Evolutionary conservation across 2,797 vertebrate species (phyloP).

Genomic region (Tenualosa ilisha): DNA sequence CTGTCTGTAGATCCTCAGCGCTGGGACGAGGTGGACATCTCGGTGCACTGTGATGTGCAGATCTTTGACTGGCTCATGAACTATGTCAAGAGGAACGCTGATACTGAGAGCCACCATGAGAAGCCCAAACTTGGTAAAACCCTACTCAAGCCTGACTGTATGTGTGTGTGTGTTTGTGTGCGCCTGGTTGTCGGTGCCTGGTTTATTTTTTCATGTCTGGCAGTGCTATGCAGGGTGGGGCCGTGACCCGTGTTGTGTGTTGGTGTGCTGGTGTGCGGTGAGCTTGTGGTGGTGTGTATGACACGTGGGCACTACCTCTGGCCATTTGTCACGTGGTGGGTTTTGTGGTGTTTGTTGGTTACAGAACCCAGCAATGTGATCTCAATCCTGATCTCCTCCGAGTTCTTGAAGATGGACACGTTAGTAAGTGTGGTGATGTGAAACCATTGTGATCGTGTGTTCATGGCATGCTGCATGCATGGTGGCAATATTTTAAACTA

Average conservation of each 20-base stretch:
- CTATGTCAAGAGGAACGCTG: conserved; percentile 90
- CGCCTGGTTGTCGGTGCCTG: conserved; percentile 35
- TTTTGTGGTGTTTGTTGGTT: conserved; percentile 77
- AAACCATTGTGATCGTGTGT: conserved; percentile 37
- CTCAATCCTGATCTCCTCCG: conserved; percentile 99
- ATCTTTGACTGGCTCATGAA: conserved; percentile 99
- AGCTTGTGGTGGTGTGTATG: conserved; percentile 36
- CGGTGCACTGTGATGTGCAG: conserved; percentile 96
- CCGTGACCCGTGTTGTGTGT: not conserved
- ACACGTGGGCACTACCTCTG: conserved; percentile 52
- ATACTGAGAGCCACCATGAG: conserved; percentile 77
- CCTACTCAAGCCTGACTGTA: conserved; percentile 2
- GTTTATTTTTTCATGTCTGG: conserved; percentile 35
- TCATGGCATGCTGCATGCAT: conserved; percentile 47
- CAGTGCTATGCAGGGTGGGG: not conserved
- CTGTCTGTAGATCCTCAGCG: conserved; percentile 90
- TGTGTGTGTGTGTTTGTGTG: conserved; percentile 30
- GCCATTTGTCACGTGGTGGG: conserved; percentile 59
- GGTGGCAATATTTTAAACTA: conserved; percentile 32
- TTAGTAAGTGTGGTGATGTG: conserved; percentile 87
- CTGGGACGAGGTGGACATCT: conserved; percentile 99
- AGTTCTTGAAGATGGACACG: conserved; percentile 99
- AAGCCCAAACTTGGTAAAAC: conserved; percentile 86
- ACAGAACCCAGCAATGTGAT: conserved; percentile 98
- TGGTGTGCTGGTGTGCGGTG: not conserved